Evolutionary conservation across 2,113 vertebrate species (phyloP).

Genomic region (Porphyrio hochstetteri): DNA sequence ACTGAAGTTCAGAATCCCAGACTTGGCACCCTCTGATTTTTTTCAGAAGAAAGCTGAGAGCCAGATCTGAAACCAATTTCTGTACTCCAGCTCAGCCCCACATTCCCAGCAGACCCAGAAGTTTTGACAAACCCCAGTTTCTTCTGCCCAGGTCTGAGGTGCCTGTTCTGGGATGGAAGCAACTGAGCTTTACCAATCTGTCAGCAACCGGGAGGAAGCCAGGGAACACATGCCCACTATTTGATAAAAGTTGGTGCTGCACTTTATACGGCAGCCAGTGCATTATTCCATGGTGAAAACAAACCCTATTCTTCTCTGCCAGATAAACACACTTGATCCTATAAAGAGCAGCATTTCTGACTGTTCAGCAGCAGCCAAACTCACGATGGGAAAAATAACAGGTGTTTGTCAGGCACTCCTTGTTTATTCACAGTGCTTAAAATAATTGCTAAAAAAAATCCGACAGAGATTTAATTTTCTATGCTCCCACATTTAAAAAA

Average conservation of each 20-base stretch:
- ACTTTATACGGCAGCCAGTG: background rate
- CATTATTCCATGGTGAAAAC: slow-evolving; percentile 52
- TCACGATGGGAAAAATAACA: slow-evolving; percentile 67
- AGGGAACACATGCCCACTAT: background rate
- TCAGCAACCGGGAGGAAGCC: background rate
- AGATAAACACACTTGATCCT: slow-evolving; percentile 57
- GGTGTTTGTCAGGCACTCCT: slow-evolving; percentile 64
- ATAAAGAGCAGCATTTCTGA: slow-evolving; percentile 52
- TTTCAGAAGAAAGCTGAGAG: background rate
- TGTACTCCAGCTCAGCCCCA: background rate
- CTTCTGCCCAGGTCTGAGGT: background rate
- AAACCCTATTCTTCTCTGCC: slow-evolving; percentile 58
- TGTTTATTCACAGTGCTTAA: slow-evolving; percentile 69
- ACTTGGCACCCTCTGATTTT: background rate
- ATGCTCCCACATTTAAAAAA: slow-evolving; percentile 32
- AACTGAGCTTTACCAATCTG: background rate
- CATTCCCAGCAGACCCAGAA: background rate
- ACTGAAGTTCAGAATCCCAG: background rate
- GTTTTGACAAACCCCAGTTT: background rate
- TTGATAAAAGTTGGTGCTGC: background rate
- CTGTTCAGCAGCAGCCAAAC: slow-evolving; percentile 48
- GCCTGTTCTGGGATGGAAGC: background rate
- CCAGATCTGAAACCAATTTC: background rate
- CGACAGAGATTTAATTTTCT: slow-evolving; percentile 58
- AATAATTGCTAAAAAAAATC: slow-evolving; percentile 63